phyloP scores from a whole-genome alignment of 2,113 vertebrate genomes.

The Hiodon tergisus region DNA sequence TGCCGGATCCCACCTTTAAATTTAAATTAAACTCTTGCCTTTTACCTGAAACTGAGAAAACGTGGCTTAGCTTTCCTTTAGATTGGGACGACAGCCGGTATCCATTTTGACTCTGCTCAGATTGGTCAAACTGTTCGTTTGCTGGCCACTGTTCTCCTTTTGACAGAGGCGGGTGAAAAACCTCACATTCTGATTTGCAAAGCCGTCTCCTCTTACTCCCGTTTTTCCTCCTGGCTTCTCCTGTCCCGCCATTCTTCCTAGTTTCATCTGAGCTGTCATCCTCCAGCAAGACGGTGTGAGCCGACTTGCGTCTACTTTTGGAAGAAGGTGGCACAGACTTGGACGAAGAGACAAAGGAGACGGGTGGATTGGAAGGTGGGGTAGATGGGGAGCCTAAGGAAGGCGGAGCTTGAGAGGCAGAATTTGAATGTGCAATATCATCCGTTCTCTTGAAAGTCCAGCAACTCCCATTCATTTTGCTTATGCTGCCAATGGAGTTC shows the following conservation, averaged over 20 bases:
- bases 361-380: slow-evolving; percentile 34
- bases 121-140: slow-evolving; percentile 45
- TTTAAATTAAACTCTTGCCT: slow-evolving; percentile 20
- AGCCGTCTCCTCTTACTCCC: slow-evolving; percentile 59
- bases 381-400: slow-evolving; percentile 49
- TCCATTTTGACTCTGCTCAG: slow-evolving; percentile 45
- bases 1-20: slow-evolving; percentile 33
- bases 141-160: slow-evolving; percentile 33
- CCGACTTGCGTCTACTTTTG: slow-evolving; percentile 71
- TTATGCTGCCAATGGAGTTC: slow-evolving; percentile 86
- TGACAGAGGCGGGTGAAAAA: slow-evolving; percentile 38
- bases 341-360: not conserved
- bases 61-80: slow-evolving; percentile 44
- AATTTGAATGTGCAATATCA: slow-evolving; percentile 39
- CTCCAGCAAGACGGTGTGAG: slow-evolving; percentile 75
- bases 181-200: slow-evolving; percentile 63
- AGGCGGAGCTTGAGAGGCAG: slow-evolving; percentile 34
- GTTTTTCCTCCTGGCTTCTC: slow-evolving; percentile 39
- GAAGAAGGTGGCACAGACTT: slow-evolving; percentile 48
- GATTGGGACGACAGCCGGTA: slow-evolving; percentile 54
- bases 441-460: slow-evolving; percentile 66
- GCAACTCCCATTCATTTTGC: slow-evolving; percentile 73
- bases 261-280: slow-evolving; percentile 69
- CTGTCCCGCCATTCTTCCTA: slow-evolving; percentile 14
- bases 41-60: slow-evolving; percentile 15